Percentiles rank a stretch among this genome's conserved stretches.
Evolutionary conservation across 2,888 invertebrate genomes (phyloP).

Genomic region (Folsomia candida): DNA sequence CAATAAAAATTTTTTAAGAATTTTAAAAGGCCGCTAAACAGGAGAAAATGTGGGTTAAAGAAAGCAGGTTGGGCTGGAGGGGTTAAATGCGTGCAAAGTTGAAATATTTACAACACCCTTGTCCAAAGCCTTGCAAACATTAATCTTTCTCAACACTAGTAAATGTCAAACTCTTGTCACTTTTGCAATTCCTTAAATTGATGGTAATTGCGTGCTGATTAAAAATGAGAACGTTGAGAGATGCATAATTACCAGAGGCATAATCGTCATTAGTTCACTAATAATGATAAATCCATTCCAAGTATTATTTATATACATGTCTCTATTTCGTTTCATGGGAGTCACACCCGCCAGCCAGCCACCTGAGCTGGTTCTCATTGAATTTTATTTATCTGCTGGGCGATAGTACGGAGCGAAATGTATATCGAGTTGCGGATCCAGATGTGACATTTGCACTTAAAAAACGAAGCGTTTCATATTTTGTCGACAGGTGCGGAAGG

Average conservation of each 20-base stretch:
- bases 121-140: neutral
- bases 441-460: neutral
- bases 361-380: neutral
- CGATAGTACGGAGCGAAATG: too few species aligned
- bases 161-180: neutral
- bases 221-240: neutral
- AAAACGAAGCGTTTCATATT: neutral
- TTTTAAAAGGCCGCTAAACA: neutral
- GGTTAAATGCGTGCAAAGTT: neutral
- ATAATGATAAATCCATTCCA: neutral
- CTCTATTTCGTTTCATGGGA: too few species aligned
- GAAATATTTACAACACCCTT: neutral
- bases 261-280: neutral
- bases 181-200: neutral
- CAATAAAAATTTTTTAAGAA: neutral
- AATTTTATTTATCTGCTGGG: neutral
- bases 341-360: neutral
- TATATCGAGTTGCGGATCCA: neutral
- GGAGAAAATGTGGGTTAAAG: neutral
- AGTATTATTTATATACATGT: too few species aligned
- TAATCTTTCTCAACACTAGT: neutral
- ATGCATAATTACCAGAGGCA: neutral
- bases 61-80: neutral
- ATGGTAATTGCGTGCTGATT: slow-evolving; percentile 3
- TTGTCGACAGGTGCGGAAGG: slow-evolving; percentile 3